These are phyloP conservation scores for Mesocentrotus franciscanus DNA, from an alignment of 53 echinoderm and acorn worm species.

Conservation along the genomic window DNA sequence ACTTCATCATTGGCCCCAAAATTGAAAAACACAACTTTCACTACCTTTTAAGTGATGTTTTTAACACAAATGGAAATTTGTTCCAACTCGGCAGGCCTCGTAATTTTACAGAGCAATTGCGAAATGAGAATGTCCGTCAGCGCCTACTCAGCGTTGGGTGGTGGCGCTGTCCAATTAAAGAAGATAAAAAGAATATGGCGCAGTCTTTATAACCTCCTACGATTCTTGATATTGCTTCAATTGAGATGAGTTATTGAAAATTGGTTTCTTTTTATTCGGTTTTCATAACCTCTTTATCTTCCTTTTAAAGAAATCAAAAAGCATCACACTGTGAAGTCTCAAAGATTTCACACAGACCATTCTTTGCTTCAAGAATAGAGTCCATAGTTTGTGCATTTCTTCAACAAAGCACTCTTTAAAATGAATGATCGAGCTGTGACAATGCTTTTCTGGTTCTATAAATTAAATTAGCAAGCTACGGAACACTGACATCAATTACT, in stretches of 20 bases:
- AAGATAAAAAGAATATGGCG: background rate
- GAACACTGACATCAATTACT: too few species aligned
- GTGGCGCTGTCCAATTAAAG: constrained; percentile 41
- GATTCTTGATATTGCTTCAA: background rate
- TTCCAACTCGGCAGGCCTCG: constrained; percentile 47
- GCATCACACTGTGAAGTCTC: background rate
- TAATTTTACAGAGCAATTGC: constrained; percentile 32
- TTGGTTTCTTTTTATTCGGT: background rate
- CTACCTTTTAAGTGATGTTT: constrained; percentile 40
- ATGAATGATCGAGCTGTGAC: background rate
- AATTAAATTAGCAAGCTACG: background rate
- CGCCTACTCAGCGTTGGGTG: constrained; percentile 3
- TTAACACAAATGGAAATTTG: constrained; percentile 54
- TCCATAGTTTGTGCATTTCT: background rate
- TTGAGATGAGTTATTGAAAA: constrained; percentile 31
- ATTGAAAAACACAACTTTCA: constrained; percentile 42
- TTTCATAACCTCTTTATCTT: background rate
- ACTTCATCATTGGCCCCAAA: background rate
- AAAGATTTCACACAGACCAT: background rate
- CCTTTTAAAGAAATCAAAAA: background rate
- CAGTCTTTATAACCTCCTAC: constrained; percentile 10
- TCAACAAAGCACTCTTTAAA: background rate
- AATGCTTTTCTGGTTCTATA: too few species aligned
- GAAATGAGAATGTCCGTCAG: constrained; percentile 49
- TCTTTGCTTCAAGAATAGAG: background rate